A percentile compares a stretch with the other conserved stretches of the same genome.
phyloP scores from a whole-genome alignment of 2,888 invertebrate genomes.

The Eupithecia vulgata region DNA sequence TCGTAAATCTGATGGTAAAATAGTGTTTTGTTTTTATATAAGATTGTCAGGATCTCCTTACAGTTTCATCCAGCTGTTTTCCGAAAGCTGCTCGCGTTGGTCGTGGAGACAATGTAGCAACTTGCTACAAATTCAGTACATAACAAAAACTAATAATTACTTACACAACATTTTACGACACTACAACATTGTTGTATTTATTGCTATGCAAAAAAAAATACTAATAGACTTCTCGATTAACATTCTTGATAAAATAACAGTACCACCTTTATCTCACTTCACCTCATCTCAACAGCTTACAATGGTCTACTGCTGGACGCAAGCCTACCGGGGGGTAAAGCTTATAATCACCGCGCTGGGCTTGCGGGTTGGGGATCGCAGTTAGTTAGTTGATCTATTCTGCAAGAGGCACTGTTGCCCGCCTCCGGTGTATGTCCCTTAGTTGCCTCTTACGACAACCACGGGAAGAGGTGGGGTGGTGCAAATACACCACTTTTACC shows the following conservation, averaged over 20 bases:
- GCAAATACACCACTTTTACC: too few relatives aligned
- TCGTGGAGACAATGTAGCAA: constrained; percentile 10
- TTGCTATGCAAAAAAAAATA: background rate
- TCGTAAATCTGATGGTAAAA: background rate
- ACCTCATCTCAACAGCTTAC: too few relatives aligned
- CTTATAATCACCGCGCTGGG: too few relatives aligned
- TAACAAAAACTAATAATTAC: constrained; percentile 15
- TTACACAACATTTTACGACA: background rate
- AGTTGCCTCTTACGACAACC: too few relatives aligned
- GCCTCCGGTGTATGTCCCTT: too few relatives aligned
- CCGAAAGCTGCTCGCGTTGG: background rate
- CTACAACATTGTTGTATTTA: background rate
- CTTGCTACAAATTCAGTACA: constrained; percentile 19
- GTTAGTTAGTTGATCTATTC: too few relatives aligned
- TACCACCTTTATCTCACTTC: too few relatives aligned
- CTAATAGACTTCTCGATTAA: background rate
- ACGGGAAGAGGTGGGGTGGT: too few relatives aligned
- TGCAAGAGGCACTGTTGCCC: too few relatives aligned
- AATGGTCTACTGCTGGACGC: too few relatives aligned
- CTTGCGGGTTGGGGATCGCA: too few relatives aligned
- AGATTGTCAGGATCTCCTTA: background rate
- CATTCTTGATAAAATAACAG: background rate
- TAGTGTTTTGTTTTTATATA: background rate
- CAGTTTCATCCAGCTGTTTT: background rate
- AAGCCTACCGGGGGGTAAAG: too few relatives aligned